Base-by-base conservation (phyloP, 2,113 vertebrate genomes). In the Anser cygnoides region DNA sequence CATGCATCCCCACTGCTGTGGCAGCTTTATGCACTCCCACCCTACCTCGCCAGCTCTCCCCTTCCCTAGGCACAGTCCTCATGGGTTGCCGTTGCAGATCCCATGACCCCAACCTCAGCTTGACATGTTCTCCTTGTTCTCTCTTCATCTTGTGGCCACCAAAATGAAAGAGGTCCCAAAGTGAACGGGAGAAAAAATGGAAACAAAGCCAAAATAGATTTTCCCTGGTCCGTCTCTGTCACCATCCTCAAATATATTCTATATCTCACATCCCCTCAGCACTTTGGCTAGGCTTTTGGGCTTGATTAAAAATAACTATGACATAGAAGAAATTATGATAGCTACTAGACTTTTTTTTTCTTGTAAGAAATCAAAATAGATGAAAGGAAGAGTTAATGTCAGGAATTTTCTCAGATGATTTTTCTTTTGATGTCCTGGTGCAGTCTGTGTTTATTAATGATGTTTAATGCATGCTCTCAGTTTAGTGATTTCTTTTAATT, bases 211-310 rank as follows among this genome's bases (percentile, higher is more conserved):
- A 15, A 81, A 7, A n/a, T n/a, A 28, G 20, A 29, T 61, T 90
- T 79, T 63, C 37, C 26, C 20, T 63, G 28, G 15, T 59, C 26
- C 18, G 6, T 61, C 33, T 49, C 50, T 73, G 14, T 19, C 50
- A 11, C n/a, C 26, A 28, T 75, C 26, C 46, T 80, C n/a, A 73
- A 39, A 61, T 91, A 59, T 62, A 59, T 87, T 95, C 43, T 84
- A 23, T 57, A 7, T 82, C 46, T 87, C 23, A 35, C 8, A 76
- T 44, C 26, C 12, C 28, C 39, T 79, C 41, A 55, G 50, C 11
- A 33, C 6, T 28, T 25, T 49, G 29, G 59, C 1, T 31, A 68
- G 21, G 13, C 1, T 87, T 94, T 78, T 54, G 12, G 10, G 20
- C 85, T 80, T 87, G 25, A 90, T 90, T 88, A 26, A 86, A 85